A percentile compares a stretch with the other conserved stretches of the same genome.
Evolutionary conservation across 1,140 invertebrate species (phyloP).

Genomic region (Anastrepha ludens): DNA sequence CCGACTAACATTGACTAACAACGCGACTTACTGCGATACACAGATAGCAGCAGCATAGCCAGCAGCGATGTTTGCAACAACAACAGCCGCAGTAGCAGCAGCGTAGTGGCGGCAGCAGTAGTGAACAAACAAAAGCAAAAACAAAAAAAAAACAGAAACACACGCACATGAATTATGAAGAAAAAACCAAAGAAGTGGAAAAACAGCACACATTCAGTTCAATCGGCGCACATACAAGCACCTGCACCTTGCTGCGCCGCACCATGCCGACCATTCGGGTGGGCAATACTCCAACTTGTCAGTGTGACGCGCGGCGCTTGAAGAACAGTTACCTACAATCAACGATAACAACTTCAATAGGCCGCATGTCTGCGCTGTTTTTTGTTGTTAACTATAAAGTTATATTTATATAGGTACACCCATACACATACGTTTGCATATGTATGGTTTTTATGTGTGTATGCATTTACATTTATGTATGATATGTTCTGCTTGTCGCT

Average conservation of each 20-base stretch:
- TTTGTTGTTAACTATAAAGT: background rate
- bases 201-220: too few species aligned
- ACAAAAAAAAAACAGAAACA: too few species aligned
- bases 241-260: background rate
- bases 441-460: too few species aligned
- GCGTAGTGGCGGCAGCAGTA: background rate
- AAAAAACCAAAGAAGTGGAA: too few species aligned
- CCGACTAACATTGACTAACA: slow-evolving; percentile 22
- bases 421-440: too few species aligned
- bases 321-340: slow-evolving; percentile 8
- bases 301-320: background rate
- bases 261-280: background rate
- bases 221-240: background rate
- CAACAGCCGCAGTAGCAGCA: too few species aligned
- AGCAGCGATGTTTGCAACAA: too few species aligned
- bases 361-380: background rate
- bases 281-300: background rate
- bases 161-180: too few species aligned
- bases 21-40: background rate
- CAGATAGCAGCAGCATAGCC: background rate
- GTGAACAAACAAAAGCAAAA: background rate
- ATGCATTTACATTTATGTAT: background rate
- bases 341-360: background rate
- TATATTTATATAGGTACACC: too few species aligned
- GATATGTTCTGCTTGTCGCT: background rate